Evolutionary conservation across 2,888 invertebrate species (phyloP), one percentile per base, ranked within the genome.

Genomic region (Acleris cristana): DNA sequence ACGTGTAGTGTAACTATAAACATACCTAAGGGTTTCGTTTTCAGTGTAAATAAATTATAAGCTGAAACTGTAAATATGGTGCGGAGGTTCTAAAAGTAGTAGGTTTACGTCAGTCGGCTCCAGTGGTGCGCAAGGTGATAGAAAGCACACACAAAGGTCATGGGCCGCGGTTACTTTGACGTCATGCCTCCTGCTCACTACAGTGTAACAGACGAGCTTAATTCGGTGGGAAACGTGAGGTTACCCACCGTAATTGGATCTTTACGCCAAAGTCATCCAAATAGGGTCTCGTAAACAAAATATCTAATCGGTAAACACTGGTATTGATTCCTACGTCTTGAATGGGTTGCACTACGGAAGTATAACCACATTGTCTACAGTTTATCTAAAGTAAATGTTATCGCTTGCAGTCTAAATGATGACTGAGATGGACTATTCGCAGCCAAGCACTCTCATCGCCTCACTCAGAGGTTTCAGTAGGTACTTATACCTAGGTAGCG

Each of bases 81-180:
- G 26, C 3, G 54, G 34, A 53, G 62, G 58, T 63, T 62, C 63
- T 63, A 67, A 57, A 67, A 67, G 57, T 63, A 57, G 62, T 66
- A 23, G 21, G 58, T 67, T 53, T 63, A 63, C 67, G 63, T 63
- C 67, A 67, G 57, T 23, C 23, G 58, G 40, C 40, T 52, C 34
- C 53, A 48, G 52, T 49, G 57, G 23, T 26, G 45, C 58, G 57
- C 57, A 64, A 61, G 65, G 48, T 64, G 69, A 51, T 64, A 72
- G 71, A 70, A 70, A 70, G 71, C 64, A 45, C 56, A 65, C 49
- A 69, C 53, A 70, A 72, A 72, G 66, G 70, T 70, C 68, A 70
- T 59, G 70, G 71, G 66, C 69, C 69, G 64, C 51, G 63, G 64
- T 58, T 70, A 67, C 56, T 64, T 70, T 67, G 64, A 70, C 61